Percentiles rank a stretch among this genome's conserved stretches.
Conservation (phyloP, 1,140 invertebrate species). For the Zophobas morio region DNA sequence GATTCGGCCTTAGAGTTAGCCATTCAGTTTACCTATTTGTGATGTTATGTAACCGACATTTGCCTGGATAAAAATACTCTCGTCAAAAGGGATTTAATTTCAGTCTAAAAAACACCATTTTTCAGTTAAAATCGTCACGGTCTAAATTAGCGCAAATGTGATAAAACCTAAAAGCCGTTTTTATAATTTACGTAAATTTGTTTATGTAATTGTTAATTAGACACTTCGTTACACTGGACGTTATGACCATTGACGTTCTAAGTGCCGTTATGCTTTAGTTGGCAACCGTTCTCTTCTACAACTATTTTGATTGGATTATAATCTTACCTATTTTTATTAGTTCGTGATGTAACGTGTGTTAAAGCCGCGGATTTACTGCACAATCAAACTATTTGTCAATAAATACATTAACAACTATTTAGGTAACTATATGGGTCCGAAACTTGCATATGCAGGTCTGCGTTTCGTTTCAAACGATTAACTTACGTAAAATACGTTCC, state of each 20-base stretch:
- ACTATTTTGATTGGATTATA: slow-evolving; percentile 27
- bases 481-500: slow-evolving; percentile 34
- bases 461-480: slow-evolving; percentile 2
- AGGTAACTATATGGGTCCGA: not conserved
- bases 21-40: slow-evolving; percentile 31
- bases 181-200: slow-evolving; percentile 25
- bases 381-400: not conserved
- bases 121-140: not conserved
- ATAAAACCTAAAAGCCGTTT: slow-evolving; percentile 29
- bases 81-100: not conserved
- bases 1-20: slow-evolving; percentile 44
- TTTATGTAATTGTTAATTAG: slow-evolving; percentile 40
- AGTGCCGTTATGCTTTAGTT: slow-evolving; percentile 2
- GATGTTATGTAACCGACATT: slow-evolving; percentile 10
- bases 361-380: slow-evolving; percentile 3
- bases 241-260: slow-evolving; percentile 6
- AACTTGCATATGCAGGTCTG: slow-evolving; percentile 19
- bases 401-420: no score
- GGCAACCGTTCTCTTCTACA: slow-evolving; percentile 4
- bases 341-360: slow-evolving; percentile 15
- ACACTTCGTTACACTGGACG: slow-evolving; percentile 17
- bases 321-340: not conserved
- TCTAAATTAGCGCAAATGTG: slow-evolving; percentile 12
- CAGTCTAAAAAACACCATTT: not conserved
- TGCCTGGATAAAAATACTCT: not conserved